Base-by-base conservation (phyloP, 2,888 invertebrate species). In the Norana najaformis region DNA sequence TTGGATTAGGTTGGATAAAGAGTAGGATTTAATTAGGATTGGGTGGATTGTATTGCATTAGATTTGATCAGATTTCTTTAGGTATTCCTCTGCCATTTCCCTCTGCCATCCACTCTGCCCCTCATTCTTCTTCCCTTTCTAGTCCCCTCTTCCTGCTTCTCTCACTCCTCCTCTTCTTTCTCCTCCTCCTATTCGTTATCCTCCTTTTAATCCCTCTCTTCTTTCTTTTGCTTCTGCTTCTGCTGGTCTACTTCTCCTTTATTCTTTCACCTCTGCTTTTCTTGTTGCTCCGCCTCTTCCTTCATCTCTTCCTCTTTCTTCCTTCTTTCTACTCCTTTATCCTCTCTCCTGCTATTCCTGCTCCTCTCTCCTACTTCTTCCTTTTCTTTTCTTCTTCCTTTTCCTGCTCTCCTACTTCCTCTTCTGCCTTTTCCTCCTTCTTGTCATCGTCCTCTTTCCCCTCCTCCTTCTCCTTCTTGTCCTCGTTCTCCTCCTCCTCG, bases 71-170 rank as follows among this genome's bases (percentile, higher is more conserved):
- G n/a, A n/a, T n/a, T n/a, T n/a, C n/a, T n/a, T n/a, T n/a, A n/a
- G n/a, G n/a, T n/a, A n/a, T n/a, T n/a, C n/a, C n/a, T n/a, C n/a
- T n/a, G n/a, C n/a, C n/a, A n/a, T n/a, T 88, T 34, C 88, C 23
- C 35, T 88, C 88, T 20, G 20, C 20, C 88, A 88, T 88, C 35
- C 34, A 18, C 20, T 88, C 34, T n/a, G 23, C 35, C 88, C 23
- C 35, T 88, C 88, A 88, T 88, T 88, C 88, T n/a, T 88, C 35
- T 34, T n/a, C 30, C 23, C 89, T 30, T 35, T 89, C 39, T 38
- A 23, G 35, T 36, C 30, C 18, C 35, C 82, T 5, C 85, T 85
- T 20, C 35, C 34, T 36, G 20, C 18, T 34, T 11, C 16, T 37
- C 23, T 3, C 20, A 30, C 30, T 85, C 20, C 37, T 34, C 35